Conservation (phyloP, 35 echinoderm and acorn worm genomes). For the Stichopus chloronotus region DNA sequence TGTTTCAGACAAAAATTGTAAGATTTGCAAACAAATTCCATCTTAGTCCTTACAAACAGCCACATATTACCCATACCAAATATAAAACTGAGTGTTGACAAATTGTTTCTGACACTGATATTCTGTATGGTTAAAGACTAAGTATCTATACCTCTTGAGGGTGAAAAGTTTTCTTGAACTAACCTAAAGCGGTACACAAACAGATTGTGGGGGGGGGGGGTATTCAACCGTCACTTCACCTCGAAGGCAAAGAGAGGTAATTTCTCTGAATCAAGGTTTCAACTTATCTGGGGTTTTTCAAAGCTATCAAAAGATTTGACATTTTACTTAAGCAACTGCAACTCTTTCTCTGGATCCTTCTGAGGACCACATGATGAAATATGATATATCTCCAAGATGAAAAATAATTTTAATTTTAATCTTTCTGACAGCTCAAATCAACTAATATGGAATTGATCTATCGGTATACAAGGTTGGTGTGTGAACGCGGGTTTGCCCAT, state of each 20-base stretch:
- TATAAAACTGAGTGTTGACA: not conserved
- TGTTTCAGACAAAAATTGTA: too few relatives aligned
- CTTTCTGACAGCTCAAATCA: slow-evolving; percentile 41
- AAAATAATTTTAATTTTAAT: slow-evolving; percentile 20
- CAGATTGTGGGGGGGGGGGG: not conserved
- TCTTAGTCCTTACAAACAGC: too few relatives aligned
- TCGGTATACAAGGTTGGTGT: not conserved
- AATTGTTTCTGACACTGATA: not conserved
- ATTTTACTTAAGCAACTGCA: not conserved
- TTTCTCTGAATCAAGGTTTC: not conserved
- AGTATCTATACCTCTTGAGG: not conserved
- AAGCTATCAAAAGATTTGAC: slow-evolving; percentile 1
- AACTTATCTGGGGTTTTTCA: not conserved
- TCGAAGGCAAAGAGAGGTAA: not conserved
- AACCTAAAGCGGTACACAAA: not conserved
- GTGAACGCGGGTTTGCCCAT: not conserved
- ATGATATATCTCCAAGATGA: not conserved
- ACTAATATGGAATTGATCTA: slow-evolving; percentile 44
- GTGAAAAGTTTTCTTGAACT: not conserved
- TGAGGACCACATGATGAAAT: slow-evolving; percentile 38
- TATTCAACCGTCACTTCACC: not conserved
- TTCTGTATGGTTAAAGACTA: not conserved
- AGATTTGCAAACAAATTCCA: too few relatives aligned
- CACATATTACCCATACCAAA: not conserved
- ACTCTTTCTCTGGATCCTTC: not conserved